Conservation (phyloP, 2,113 vertebrate species). For the Lates calcarifer region DNA sequence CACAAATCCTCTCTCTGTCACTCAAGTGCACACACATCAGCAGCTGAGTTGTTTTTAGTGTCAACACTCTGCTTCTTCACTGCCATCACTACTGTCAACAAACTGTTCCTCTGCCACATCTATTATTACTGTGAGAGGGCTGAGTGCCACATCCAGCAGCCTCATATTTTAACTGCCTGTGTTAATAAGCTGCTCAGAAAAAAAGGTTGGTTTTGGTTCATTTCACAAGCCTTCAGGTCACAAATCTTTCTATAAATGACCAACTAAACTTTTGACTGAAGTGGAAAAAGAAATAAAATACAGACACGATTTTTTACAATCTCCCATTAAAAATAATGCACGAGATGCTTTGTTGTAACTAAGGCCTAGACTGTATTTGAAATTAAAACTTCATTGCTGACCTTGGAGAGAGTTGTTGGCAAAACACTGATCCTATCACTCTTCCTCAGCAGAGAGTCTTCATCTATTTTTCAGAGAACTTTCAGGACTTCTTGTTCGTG, state of each 20-base stretch:
- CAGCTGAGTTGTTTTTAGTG: constrained; percentile 3
- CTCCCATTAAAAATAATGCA: not conserved
- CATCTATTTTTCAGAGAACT: not conserved
- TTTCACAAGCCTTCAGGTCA: not conserved
- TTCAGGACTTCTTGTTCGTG: not conserved
- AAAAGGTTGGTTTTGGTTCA: not conserved
- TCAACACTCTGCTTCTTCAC: constrained; percentile 6
- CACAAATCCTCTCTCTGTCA: not conserved
- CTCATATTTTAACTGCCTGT: not conserved
- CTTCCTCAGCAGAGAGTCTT: no score
- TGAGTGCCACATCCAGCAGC: not conserved
- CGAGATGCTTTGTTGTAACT: not conserved
- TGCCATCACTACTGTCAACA: not conserved
- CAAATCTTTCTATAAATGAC: not conserved
- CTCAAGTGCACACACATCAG: not conserved
- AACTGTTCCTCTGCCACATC: not conserved
- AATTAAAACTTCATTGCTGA: no score
- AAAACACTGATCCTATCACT: not conserved
- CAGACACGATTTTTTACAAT: not conserved
- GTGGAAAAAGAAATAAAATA: not conserved
- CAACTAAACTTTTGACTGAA: not conserved
- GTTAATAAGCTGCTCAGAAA: not conserved
- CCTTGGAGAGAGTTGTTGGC: not conserved
- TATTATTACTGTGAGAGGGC: not conserved
- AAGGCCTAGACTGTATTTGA: not conserved